A percentile compares a stretch with the other conserved stretches of the same genome.
Conservation (phyloP, 2,888 invertebrate species). For the Dermolepida albohirtum region DNA sequence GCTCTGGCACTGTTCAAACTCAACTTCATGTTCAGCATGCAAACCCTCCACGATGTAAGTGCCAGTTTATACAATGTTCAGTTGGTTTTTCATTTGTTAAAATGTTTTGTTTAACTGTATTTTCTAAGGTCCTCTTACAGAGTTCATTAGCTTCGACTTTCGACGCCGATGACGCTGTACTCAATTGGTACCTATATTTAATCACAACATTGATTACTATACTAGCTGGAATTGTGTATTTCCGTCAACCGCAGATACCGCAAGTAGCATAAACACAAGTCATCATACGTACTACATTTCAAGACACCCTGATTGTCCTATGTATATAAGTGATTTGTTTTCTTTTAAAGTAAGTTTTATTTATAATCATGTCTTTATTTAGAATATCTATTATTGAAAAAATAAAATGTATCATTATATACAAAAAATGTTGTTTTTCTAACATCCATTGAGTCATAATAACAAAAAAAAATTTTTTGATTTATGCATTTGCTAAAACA, state of each 20-base stretch:
- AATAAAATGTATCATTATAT: conserved; percentile 35
- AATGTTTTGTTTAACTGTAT: conserved; percentile 20
- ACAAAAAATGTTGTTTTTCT: background rate
- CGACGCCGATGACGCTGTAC: conserved; percentile 77
- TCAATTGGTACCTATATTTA: conserved; percentile 95
- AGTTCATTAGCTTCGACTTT: conserved; percentile 74
- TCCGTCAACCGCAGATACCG: conserved; percentile 72
- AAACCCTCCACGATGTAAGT: conserved; percentile 79
- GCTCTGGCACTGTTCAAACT: conserved; percentile 90
- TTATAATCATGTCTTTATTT: conserved; percentile 34
- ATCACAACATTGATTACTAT: conserved; percentile 85
- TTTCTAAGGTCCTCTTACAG: conserved; percentile 65
- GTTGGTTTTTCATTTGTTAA: no score
- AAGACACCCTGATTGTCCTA: conserved; percentile 22
- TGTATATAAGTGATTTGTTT: conserved; percentile 35
- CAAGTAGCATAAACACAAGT: conserved; percentile 33
- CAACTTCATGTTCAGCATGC: conserved; percentile 78
- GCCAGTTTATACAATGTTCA: conserved; percentile 6
- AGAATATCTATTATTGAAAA: conserved; percentile 12
- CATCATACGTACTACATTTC: conserved; percentile 12
- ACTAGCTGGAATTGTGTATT: conserved; percentile 85
- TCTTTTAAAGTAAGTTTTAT: conserved; percentile 33
- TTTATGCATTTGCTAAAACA: no score
- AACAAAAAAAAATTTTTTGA: no score
- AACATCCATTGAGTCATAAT: no score